Evolutionary conservation across 2,888 invertebrate genomes (phyloP).

Genomic region (Acanthosepion lycidas): DNA sequence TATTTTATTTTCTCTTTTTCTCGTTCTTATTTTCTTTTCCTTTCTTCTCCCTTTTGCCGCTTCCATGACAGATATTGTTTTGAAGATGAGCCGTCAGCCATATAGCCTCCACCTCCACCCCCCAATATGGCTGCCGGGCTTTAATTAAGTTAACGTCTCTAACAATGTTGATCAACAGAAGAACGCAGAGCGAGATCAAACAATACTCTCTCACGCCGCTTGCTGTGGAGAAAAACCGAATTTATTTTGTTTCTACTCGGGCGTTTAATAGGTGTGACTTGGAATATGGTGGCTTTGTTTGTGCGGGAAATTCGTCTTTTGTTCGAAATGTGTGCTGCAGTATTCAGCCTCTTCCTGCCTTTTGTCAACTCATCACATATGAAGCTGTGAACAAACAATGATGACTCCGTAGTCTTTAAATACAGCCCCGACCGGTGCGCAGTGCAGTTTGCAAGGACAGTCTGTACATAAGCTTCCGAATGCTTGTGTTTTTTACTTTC

Average conservation of each 20-base stretch:
- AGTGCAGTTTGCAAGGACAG: neutral
- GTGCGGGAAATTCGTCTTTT: slow-evolving; percentile 18
- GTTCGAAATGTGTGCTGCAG: slow-evolving; percentile 33
- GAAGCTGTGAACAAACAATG: slow-evolving; percentile 22
- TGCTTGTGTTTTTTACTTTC: neutral
- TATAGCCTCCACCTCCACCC: neutral
- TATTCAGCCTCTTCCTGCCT: slow-evolving; percentile 33
- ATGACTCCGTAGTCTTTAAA: slow-evolving; percentile 1
- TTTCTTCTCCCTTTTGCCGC: neutral
- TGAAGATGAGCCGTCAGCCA: slow-evolving; percentile 21
- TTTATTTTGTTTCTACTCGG: slow-evolving; percentile 33
- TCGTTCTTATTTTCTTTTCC: neutral
- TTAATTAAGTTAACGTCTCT: slow-evolving; percentile 33
- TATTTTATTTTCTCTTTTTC: neutral
- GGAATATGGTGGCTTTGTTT: slow-evolving; percentile 33
- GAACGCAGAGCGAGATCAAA: neutral
- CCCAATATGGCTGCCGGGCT: neutral
- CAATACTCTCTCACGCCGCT: slow-evolving; percentile 33
- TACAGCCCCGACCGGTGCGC: neutral
- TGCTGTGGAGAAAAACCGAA: slow-evolving; percentile 33
- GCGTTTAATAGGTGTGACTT: slow-evolving; percentile 33
- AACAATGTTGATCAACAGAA: slow-evolving; percentile 9
- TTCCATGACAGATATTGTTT: slow-evolving; percentile 6
- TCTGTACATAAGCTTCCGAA: neutral
- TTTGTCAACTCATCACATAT: slow-evolving; percentile 9